Evolutionary conservation across 2,113 vertebrate species (phyloP).

Genomic region (Chlamydotis undulata): DNA sequence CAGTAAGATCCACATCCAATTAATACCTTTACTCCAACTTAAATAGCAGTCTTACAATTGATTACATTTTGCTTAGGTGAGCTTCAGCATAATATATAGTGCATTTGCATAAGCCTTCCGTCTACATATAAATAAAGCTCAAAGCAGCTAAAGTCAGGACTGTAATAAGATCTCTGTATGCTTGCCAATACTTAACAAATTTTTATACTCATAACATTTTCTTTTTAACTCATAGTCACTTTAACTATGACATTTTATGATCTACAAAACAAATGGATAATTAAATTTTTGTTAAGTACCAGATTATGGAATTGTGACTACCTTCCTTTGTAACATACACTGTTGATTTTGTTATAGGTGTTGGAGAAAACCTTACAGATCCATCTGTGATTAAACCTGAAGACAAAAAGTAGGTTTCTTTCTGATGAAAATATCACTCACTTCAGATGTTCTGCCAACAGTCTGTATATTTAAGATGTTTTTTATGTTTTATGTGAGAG

Average conservation of each 20-base stretch:
- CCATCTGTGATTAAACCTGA: slow-evolving; percentile 94
- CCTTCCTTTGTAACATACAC: slow-evolving; percentile 22
- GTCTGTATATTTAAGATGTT: background rate
- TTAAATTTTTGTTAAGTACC: background rate
- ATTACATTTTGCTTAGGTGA: background rate
- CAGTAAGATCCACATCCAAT: background rate
- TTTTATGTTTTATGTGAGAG: background rate
- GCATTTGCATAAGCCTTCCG: background rate
- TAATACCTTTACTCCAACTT: background rate
- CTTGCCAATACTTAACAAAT: background rate
- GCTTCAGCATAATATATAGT: background rate
- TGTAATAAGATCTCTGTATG: background rate
- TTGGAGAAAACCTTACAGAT: slow-evolving; percentile 91
- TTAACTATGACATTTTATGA: background rate
- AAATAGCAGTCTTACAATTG: background rate
- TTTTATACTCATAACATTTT: background rate
- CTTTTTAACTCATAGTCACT: background rate
- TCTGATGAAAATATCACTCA: background rate
- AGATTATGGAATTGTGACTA: background rate
- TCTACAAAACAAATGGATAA: background rate
- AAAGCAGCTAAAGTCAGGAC: background rate
- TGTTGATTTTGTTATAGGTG: slow-evolving; percentile 81
- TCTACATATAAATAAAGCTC: background rate
- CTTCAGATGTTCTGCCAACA: background rate
- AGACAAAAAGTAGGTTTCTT: slow-evolving; percentile 84